phyloP scores from a whole-genome alignment of 2,888 invertebrate species.

The Penaeus monodon region DNA sequence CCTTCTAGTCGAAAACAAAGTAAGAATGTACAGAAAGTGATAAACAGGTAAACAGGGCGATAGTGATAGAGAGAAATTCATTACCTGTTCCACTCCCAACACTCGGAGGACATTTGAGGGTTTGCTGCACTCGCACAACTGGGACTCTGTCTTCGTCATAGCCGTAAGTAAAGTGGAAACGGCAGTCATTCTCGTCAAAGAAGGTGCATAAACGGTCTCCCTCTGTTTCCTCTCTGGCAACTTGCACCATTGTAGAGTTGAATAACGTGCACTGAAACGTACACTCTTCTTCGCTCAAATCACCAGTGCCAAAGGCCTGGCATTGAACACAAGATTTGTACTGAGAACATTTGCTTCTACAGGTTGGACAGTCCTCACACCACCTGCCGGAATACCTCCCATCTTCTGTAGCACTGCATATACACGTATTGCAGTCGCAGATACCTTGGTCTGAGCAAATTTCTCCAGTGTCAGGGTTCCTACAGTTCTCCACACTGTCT shows the following conservation, averaged over 20 bases:
- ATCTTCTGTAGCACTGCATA: constrained; percentile 80
- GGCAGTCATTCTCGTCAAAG: constrained; percentile 90
- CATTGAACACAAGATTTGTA: constrained; percentile 95
- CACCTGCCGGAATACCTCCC: constrained; percentile 85
- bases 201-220: constrained; percentile 86
- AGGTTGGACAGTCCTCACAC: constrained; percentile 95
- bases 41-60: too few relatives aligned
- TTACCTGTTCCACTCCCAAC: too few relatives aligned
- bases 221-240: constrained; percentile 74
- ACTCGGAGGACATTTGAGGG: constrained; percentile 85
- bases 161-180: constrained; percentile 89
- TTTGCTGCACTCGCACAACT: constrained; percentile 82
- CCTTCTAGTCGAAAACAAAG: too few relatives aligned
- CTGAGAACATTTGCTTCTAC: constrained; percentile 89
- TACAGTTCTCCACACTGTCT: constrained; percentile 72
- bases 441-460: constrained; percentile 85
- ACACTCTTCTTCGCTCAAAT: constrained; percentile 74
- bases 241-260: constrained; percentile 76
- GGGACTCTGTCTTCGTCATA: constrained; percentile 77
- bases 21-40: too few relatives aligned
- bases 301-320: constrained; percentile 86
- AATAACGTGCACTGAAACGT: constrained; percentile 77
- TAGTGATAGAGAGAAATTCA: too few relatives aligned
- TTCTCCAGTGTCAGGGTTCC: constrained; percentile 66
- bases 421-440: constrained; percentile 92